These are phyloP conservation scores for Ganaspis sp. DNA, from an alignment of 1,140 invertebrate genomes.

Conservation along the genomic window DNA sequence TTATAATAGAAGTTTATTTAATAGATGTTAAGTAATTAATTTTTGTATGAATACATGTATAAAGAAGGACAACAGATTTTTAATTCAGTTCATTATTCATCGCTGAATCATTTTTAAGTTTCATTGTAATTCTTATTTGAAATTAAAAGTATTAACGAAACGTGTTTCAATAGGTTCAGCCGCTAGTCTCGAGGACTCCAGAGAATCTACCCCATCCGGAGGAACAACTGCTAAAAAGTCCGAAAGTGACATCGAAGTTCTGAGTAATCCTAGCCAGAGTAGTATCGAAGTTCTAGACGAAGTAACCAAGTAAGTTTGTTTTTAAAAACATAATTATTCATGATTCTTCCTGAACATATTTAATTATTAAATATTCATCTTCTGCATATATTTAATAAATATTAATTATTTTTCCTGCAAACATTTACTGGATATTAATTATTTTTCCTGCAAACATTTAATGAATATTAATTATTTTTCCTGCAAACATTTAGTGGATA, in stretches of 20 bases:
- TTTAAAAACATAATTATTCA: no score
- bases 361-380: no score
- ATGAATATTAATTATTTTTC: background rate
- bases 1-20: background rate
- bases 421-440: background rate
- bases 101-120: background rate
- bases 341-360: no score
- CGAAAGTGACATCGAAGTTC: constrained; percentile 81
- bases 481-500: no score
- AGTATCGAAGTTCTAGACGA: constrained; percentile 81
- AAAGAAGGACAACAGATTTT: no score
- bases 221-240: constrained; percentile 73
- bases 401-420: no score
- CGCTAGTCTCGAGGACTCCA: constrained; percentile 73
- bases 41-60: no score
- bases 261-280: constrained; percentile 82
- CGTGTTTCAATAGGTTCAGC: constrained; percentile 66
- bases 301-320: constrained; percentile 68
- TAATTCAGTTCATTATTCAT: background rate
- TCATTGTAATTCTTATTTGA: background rate
- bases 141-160: background rate
- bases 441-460: background rate
- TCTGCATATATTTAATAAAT: no score
- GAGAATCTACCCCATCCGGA: constrained; percentile 72
- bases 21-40: no score